Evolutionary conservation across 2,113 vertebrate genomes (phyloP).

Genomic region (Bostrychus sinensis): DNA sequence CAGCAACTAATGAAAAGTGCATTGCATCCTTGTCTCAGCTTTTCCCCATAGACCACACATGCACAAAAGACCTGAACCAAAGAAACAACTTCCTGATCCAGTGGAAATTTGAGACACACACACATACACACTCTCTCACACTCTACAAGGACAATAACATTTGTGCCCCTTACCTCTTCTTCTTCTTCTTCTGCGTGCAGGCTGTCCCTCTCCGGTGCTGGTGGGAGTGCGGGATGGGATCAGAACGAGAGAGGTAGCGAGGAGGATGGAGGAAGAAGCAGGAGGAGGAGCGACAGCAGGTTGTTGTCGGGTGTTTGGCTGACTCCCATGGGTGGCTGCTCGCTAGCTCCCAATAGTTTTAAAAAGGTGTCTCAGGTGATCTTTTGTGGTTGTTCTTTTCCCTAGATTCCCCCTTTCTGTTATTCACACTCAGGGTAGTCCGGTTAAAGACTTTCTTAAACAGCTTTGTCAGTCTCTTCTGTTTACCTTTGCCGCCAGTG

Average conservation of each 20-base stretch:
- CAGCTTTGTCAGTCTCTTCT: constrained; percentile 15
- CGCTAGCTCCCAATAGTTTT: constrained; percentile 31
- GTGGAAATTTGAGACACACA: constrained; percentile 54
- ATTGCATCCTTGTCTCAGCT: constrained; percentile 21
- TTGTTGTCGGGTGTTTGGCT: constrained; percentile 68
- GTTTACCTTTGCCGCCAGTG: constrained; percentile 57
- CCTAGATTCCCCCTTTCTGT: constrained; percentile 22
- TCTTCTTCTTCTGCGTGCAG: constrained; percentile 33
- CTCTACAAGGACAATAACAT: constrained; percentile 58
- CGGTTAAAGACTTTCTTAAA: constrained; percentile 42
- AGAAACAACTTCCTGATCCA: constrained; percentile 52
- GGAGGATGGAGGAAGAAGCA: constrained; percentile 57
- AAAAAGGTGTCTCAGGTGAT: constrained; percentile 63
- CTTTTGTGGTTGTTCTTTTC: constrained; percentile 44
- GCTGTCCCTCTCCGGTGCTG: constrained; percentile 57
- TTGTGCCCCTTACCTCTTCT: constrained; percentile 67
- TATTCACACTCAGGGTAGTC: constrained; percentile 54
- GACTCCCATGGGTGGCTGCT: constrained; percentile 52
- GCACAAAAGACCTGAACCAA: constrained; percentile 36
- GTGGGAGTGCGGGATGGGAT: constrained; percentile 69
- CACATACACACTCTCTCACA: constrained; percentile 19
- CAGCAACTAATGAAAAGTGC: constrained; percentile 47
- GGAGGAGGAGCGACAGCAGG: constrained; percentile 75
- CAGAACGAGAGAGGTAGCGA: constrained; percentile 67
- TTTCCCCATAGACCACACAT: constrained; percentile 19